Conservation (phyloP, 2,797 vertebrate species). For the Myotis pilosus region DNA sequence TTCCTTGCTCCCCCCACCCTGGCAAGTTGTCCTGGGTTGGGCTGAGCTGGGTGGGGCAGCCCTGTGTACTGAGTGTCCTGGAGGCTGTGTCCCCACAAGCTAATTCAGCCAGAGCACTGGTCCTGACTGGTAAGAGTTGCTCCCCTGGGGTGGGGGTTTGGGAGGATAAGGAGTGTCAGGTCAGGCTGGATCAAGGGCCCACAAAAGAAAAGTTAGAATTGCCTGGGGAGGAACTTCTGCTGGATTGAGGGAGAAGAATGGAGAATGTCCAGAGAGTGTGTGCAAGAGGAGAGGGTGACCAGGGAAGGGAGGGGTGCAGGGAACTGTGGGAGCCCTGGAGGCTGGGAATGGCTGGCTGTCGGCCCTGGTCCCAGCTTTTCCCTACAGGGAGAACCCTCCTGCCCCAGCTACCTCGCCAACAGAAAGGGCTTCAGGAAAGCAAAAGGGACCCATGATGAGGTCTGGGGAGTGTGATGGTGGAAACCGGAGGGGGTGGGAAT, state of each 20-base stretch:
- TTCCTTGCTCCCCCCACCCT: neutral
- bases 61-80: neutral
- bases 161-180: neutral
- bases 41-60: neutral
- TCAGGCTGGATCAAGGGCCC: neutral
- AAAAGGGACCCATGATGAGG: neutral
- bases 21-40: constrained; percentile 36
- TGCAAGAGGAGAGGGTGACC: neutral
- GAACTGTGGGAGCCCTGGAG: neutral
- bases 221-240: neutral
- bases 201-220: neutral
- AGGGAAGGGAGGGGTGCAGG: neutral
- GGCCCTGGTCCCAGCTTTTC: neutral
- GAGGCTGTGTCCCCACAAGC: neutral
- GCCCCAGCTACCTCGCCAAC: neutral
- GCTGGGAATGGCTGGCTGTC: neutral
- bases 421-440: neutral
- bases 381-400: neutral
- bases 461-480: neutral
- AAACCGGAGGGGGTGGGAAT: neutral
- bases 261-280: neutral
- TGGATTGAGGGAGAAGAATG: neutral
- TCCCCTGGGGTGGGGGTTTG: neutral
- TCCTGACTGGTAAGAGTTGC: constrained; percentile 60
- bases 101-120: constrained; percentile 33